Percentiles rank a stretch among this genome's conserved stretches.
Conservation (phyloP, 2,888 invertebrate genomes). For the Andricus curvator region DNA sequence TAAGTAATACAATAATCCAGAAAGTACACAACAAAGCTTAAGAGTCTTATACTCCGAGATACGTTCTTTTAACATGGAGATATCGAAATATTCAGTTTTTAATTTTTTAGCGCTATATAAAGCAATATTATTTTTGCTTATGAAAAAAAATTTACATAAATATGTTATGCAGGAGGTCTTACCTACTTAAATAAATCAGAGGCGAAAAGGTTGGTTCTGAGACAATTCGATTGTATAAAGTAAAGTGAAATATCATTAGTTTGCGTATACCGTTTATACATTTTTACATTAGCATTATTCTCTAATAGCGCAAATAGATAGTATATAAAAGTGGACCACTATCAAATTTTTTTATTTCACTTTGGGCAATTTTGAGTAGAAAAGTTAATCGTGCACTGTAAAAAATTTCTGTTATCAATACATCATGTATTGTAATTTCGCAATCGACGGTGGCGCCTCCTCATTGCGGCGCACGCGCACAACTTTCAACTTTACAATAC, state of each 20-base stretch:
- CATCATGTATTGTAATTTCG: too few relatives aligned
- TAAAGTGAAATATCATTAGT: not conserved
- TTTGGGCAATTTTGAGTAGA: not conserved
- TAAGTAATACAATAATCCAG: too few relatives aligned
- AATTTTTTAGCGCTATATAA: not conserved
- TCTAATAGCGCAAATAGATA: not conserved
- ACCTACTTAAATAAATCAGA: not conserved
- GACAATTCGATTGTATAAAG: not conserved
- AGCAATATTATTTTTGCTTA: not conserved
- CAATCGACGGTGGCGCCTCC: too few relatives aligned
- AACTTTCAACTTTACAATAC: too few relatives aligned
- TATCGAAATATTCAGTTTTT: not conserved
- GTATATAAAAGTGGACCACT: conserved; percentile 22
- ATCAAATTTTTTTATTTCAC: not conserved
- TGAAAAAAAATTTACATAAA: too few relatives aligned
- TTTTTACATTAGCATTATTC: not conserved
- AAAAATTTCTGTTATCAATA: too few relatives aligned
- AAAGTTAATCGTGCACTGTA: not conserved
- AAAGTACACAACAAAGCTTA: too few relatives aligned
- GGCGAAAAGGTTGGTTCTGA: not conserved
- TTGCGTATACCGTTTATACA: not conserved
- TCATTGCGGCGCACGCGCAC: too few relatives aligned
- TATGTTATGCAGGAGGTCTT: too few relatives aligned
- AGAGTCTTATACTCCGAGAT: too few relatives aligned
- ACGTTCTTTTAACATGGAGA: too few relatives aligned